Evolutionary conservation across 2,888 invertebrate genomes (phyloP), one percentile per base, ranked within the genome.

Genomic region (Chymomyza fuscimana): DNA sequence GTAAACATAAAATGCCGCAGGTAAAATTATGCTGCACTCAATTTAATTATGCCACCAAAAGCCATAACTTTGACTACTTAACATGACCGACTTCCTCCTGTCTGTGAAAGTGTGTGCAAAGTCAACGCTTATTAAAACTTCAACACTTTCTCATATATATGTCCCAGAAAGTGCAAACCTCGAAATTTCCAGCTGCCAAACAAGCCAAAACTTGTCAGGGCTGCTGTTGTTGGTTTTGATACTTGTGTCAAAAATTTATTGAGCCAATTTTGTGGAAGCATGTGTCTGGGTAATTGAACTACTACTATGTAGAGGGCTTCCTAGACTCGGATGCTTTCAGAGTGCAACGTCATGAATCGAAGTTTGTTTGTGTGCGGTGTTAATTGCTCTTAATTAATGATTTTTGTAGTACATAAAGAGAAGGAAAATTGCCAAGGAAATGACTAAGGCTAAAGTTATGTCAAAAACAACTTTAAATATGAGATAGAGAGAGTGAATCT

Each of bases 71-170:
- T 68, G 76, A 73, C 73, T 82, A 59, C 36, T 62, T 69, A 69
- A 25, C 59, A 15, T 59, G 59, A 9, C 7, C 15, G 25, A 19
- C 51, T 51, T 51, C 51, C 51, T 51, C 19, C 52, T 16, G 6
- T 16, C 2, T 2, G 22, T 6, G 7, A 1, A 5, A 15, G 54
- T 54, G 6, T 54, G 19, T 59, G 71, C 69, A 74, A 81, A 83
- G 78, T 80, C 77, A 80, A 80, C 73, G 80, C 81, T 77, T 82
- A 81, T 86, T 86, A 86, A 76, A 80, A 86, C 76, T 86, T 86
- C 32, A 74, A 74, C 82, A 76, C 74, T 80, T 77, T 72, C 16
- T 7, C 36, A 46, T 62, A 46, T 62, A 54, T 19, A 7, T 9
- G 32, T 32, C 32, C 54, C 7, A 3, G n/a, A 19, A 54, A 6